Evolutionary conservation across 2,113 vertebrate genomes (phyloP).

Genomic region (Tretioscincus oriximinensis): DNA sequence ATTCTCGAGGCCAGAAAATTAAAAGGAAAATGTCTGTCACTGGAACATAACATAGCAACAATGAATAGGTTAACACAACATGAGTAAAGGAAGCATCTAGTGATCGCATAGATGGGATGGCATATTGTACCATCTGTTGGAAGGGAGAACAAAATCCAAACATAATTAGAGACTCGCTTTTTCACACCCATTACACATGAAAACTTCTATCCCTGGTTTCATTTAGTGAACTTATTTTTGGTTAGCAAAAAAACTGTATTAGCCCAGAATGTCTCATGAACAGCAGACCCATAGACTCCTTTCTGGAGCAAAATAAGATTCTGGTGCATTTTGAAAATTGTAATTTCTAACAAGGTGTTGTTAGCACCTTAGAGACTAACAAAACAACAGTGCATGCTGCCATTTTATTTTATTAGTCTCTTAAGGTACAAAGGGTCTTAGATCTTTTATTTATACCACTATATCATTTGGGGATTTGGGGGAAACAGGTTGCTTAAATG

Average conservation of each 20-base stretch:
- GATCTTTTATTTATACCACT: background rate
- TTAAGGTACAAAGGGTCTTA: no score
- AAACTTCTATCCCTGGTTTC: no score
- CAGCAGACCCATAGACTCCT: background rate
- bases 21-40: background rate
- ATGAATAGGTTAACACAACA: background rate
- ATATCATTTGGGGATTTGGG: background rate
- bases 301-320: background rate
- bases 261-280: no score
- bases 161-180: no score
- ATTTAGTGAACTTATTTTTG: no score
- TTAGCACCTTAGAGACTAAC: no score
- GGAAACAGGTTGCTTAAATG: background rate
- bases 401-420: no score
- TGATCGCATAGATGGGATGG: background rate
- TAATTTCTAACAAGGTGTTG: background rate
- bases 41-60: background rate
- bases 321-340: background rate
- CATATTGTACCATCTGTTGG: background rate
- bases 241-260: no score
- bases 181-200: no score
- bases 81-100: background rate
- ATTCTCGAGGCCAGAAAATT: background rate
- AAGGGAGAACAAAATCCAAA: background rate
- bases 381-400: no score